Conservation (phyloP, 1,140 invertebrate genomes). For the Archivesica marissinica region DNA sequence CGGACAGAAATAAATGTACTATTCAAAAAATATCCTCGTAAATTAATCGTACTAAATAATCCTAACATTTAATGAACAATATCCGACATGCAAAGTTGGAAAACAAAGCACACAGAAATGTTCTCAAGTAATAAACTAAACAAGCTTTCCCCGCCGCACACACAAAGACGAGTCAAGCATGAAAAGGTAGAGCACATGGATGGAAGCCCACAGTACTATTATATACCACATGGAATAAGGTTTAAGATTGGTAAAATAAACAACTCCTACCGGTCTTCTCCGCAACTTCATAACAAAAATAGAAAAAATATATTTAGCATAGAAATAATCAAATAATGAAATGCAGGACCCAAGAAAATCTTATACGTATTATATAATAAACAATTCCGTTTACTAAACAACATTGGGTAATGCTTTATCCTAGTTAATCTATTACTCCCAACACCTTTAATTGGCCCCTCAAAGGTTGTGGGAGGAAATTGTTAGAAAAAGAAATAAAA, state of each 20-base stretch:
- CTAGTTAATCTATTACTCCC: too few species aligned
- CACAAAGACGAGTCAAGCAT: not conserved
- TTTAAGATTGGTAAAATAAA: not conserved
- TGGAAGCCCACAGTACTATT: not conserved
- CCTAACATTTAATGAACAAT: not conserved
- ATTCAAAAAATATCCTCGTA: too few species aligned
- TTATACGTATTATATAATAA: too few species aligned
- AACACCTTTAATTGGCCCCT: too few species aligned
- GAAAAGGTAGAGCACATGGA: not conserved
- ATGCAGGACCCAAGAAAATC: too few species aligned
- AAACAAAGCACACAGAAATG: not conserved
- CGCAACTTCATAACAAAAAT: constrained; percentile 8
- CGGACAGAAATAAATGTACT: not conserved
- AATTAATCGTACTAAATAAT: not conserved
- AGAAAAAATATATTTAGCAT: constrained; percentile 17
- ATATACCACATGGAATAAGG: not conserved
- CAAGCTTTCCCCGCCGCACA: not conserved
- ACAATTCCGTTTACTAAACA: too few species aligned
- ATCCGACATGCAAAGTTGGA: constrained; percentile 1
- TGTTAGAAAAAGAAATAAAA: too few species aligned
- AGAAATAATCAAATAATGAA: too few species aligned
- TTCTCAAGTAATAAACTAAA: not conserved
- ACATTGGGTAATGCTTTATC: too few species aligned
- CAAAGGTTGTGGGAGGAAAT: too few species aligned
- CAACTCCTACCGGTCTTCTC: constrained; percentile 1